Conservation (phyloP, 1,140 invertebrate species). For the Brachionus plicatilis region DNA sequence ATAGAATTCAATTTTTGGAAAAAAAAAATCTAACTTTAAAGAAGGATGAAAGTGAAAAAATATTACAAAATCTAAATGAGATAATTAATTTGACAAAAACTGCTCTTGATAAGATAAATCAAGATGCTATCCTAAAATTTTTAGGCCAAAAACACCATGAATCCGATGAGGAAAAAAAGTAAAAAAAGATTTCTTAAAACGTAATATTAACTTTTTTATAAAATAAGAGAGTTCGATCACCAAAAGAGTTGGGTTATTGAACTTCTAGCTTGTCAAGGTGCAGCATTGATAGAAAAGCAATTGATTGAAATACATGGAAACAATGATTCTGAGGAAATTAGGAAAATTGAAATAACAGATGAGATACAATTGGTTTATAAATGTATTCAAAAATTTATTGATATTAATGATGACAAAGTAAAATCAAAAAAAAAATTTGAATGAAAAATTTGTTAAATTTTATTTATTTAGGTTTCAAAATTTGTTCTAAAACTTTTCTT, state of each 20-base stretch:
- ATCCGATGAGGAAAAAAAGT: conserved; percentile 60
- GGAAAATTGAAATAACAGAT: neutral
- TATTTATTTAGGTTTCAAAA: conserved; percentile 1
- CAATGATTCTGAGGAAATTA: neutral
- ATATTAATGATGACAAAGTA: conserved; percentile 30
- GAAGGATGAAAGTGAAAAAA: conserved; percentile 44
- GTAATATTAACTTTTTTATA: neutral
- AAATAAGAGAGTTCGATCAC: neutral
- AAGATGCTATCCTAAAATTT: conserved; percentile 66
- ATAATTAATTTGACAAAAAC: conserved; percentile 62
- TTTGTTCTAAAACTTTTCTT: neutral
- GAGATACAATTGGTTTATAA: neutral
- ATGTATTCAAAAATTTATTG: conserved; percentile 28
- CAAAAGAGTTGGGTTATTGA: conserved; percentile 12
- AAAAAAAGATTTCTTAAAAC: neutral
- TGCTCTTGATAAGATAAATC: conserved; percentile 68
- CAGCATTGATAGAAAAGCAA: neutral
- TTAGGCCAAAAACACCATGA: conserved; percentile 71
- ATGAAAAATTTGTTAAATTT: neutral
- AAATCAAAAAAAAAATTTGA: neutral
- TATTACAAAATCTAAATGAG: conserved; percentile 46
- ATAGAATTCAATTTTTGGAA: conserved; percentile 72
- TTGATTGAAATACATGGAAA: neutral
- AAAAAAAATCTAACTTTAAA: conserved; percentile 48
- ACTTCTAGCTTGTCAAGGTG: neutral